These are phyloP conservation scores for Melieria omissa DNA, from an alignment of 2,888 invertebrate genomes.

Conservation along the genomic window DNA sequence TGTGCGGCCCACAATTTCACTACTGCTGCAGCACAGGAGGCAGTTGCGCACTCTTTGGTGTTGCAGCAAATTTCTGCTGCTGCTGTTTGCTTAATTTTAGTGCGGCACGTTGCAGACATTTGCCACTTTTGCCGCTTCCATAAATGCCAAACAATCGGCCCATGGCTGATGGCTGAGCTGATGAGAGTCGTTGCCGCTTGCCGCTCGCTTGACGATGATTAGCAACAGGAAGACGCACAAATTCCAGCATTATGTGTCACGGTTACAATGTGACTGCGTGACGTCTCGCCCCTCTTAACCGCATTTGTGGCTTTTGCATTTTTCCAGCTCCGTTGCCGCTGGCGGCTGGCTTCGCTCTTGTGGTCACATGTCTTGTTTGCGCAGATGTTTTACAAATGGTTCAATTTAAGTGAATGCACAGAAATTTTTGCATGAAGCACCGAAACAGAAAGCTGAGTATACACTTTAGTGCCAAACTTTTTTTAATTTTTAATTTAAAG, in stretches of 20 bases:
- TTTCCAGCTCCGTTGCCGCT: background rate
- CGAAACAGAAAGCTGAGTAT: too few species aligned
- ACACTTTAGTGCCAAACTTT: too few species aligned
- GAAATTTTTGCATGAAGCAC: too few species aligned
- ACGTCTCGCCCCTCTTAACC: background rate
- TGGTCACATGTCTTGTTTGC: slow-evolving; percentile 15
- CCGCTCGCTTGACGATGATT: slow-evolving; percentile 12
- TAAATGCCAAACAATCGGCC: background rate
- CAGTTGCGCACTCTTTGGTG: background rate
- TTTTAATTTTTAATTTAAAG: too few species aligned
- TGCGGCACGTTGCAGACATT: slow-evolving; percentile 17
- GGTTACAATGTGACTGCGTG: slow-evolving; percentile 7
- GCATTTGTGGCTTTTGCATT: slow-evolving; percentile 16
- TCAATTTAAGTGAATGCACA: background rate
- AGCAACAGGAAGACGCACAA: slow-evolving; percentile 46
- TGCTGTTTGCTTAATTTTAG: background rate
- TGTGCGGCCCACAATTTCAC: background rate
- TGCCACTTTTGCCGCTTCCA: slow-evolving; percentile 2
- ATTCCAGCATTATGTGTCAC: slow-evolving; percentile 48
- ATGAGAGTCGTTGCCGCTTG: background rate
- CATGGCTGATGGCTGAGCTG: background rate
- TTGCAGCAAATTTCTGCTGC: background rate
- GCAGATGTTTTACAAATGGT: slow-evolving; percentile 24
- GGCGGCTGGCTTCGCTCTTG: background rate
- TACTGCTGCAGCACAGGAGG: background rate